Evolutionary conservation across 2,113 vertebrate species (phyloP).

Genomic region (Neodon shergylaensis): DNA sequence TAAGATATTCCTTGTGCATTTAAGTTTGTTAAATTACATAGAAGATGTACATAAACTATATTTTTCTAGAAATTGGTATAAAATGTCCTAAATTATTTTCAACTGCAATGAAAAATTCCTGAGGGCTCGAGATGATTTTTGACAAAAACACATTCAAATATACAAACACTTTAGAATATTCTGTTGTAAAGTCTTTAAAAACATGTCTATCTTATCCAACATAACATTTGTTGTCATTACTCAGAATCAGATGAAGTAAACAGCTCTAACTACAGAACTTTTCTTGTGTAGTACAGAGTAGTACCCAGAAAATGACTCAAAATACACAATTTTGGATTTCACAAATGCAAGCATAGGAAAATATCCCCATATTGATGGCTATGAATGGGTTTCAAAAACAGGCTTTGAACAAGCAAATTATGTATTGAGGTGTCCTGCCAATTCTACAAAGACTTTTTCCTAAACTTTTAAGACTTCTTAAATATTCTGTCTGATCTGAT

Average conservation of each 20-base stretch:
- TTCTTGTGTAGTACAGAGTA: no score
- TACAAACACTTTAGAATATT: neutral
- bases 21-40: slow-evolving; percentile 22
- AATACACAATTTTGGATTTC: neutral
- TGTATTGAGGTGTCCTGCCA: neutral
- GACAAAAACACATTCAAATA: neutral
- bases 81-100: neutral
- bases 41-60: neutral
- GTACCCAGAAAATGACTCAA: neutral
- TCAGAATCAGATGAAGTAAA: neutral
- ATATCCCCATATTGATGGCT: neutral
- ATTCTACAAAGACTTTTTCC: neutral
- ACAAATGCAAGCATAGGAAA: neutral
- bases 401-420: neutral
- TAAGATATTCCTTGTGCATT: neutral
- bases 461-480: neutral
- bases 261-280: neutral
- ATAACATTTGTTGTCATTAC: neutral
- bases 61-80: neutral
- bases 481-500: neutral
- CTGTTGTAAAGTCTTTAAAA: slow-evolving; percentile 7
- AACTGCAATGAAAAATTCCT: neutral
- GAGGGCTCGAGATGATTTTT: neutral
- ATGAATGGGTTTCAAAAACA: neutral
- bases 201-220: neutral